Base-by-base conservation (phyloP, 2,113 vertebrate species). In the Melanocharis versteri region DNA sequence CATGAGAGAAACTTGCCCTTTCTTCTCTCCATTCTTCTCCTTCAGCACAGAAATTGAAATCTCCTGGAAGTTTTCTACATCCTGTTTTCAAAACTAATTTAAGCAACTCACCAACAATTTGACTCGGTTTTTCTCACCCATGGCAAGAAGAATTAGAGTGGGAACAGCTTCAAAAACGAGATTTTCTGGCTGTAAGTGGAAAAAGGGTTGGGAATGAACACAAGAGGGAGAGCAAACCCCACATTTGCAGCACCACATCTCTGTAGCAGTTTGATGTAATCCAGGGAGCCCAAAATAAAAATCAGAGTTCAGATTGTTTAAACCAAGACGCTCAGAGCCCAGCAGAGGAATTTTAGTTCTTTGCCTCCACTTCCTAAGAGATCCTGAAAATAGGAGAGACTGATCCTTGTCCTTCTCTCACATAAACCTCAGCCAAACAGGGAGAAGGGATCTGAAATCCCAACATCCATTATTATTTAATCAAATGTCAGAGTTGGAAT, bases 181-280 rank as follows among this genome's bases (percentile, higher is more conserved):
- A 23, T 90, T 91, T 45, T 1, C 28, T 73, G 24, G 22, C 60
- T 40, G 4, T 40, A 26, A 35, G 18, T 19, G 61, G 33, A 66
- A 48, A 4, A 13, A 69, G 16, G 48, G 45, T 7, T 76, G 68
- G 61, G 60, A 96, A 58, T 17, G 94, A 95, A 95, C 95, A 96
- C 92, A 93, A 96, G 93, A 95, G 90, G 94, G 95, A 96, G 96
- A 97, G 70, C 93, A 96, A 96, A 54, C 70, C 87, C 77, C 92
- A 94, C 56, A 26, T 54, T 94, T 96, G 69, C 48, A 89, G 89
- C 68, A 54, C 42, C 77, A 21, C 9, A 0, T 11, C 58, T 24
- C 81, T 8, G 5, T 0, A 33, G 44, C 57, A 68, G 45, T 27
- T 10, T 20, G 62, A 31, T 48, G 50, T 5, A 35, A 73, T 24